These are phyloP conservation scores for Drosophila varians DNA, from an alignment of 1,140 invertebrate genomes.

Conservation along the genomic window DNA sequence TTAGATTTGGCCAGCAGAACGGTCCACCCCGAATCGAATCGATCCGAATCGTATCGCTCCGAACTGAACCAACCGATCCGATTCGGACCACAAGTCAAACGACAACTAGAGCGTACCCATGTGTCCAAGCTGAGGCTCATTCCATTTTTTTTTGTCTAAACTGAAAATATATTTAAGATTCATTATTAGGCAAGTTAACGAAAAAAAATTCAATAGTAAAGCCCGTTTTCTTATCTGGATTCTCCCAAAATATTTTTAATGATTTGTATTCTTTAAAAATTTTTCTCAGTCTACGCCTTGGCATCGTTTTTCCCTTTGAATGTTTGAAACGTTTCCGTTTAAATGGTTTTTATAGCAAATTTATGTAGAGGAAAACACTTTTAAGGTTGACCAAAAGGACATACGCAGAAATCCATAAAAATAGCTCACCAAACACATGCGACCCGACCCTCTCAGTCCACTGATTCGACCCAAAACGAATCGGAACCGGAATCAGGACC, in stretches of 20 bases:
- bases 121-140: slow-evolving; percentile 22
- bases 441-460: slow-evolving; percentile 20
- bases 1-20: slow-evolving; percentile 72
- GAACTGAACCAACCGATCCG: not conserved
- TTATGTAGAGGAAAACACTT: slow-evolving; percentile 82
- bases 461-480: slow-evolving; percentile 13
- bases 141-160: not conserved
- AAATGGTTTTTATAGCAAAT: slow-evolving; percentile 82
- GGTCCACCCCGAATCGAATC: slow-evolving; percentile 23
- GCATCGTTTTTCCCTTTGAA: slow-evolving; percentile 64
- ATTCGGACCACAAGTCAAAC: slow-evolving; percentile 63
- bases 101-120: slow-evolving; percentile 61
- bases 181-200: not conserved
- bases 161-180: not conserved
- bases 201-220: not conserved
- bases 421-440: slow-evolving; percentile 67
- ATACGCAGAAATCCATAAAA: slow-evolving; percentile 80
- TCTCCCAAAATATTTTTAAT: not conserved
- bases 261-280: not conserved
- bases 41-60: not conserved
- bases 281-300: slow-evolving; percentile 40
- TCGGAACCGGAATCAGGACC: not conserved
- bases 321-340: slow-evolving; percentile 79
- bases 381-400: slow-evolving; percentile 71
- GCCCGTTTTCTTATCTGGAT: not conserved